Percentiles rank a stretch among this genome's conserved stretches.
Evolutionary conservation across 2,113 vertebrate genomes (phyloP).

Genomic region (Mola mola): DNA sequence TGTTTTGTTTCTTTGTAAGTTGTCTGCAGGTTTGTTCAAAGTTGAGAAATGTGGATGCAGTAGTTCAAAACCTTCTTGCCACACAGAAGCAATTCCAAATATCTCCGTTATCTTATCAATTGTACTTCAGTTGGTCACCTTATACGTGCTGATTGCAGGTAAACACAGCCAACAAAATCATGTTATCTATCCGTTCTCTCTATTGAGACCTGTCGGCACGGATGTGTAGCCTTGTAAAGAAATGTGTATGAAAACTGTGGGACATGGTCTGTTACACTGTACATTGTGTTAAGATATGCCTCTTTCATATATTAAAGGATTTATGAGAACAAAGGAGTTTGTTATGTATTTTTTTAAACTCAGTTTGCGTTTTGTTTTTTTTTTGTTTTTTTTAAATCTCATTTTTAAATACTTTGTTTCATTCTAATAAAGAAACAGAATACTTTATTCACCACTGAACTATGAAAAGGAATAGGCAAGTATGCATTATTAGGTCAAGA

Average conservation of each 20-base stretch:
- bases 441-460: too few species aligned
- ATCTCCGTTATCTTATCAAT: constrained; percentile 3
- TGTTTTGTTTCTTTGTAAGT: constrained; percentile 8
- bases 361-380: too few species aligned
- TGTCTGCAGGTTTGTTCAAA: constrained; percentile 8
- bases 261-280: constrained; percentile 85
- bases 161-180: not conserved
- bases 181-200: constrained; percentile 16
- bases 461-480: too few species aligned
- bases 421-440: too few species aligned
- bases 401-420: too few species aligned
- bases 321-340: constrained; percentile 73
- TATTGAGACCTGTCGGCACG: constrained; percentile 11
- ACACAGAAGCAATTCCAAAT: constrained; percentile 33
- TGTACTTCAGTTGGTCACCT: not conserved
- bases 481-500: too few species aligned
- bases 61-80: not conserved
- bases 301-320: constrained; percentile 84
- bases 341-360: too few species aligned
- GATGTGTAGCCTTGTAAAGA: constrained; percentile 55
- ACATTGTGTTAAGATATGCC: constrained; percentile 78
- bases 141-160: constrained; percentile 7
- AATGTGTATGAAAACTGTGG: constrained; percentile 73
- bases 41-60: not conserved
- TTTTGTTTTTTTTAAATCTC: too few species aligned